Evolutionary conservation across 2,888 invertebrate species (phyloP), one percentile per base, ranked within the genome.

Genomic region (Meganola albula): DNA sequence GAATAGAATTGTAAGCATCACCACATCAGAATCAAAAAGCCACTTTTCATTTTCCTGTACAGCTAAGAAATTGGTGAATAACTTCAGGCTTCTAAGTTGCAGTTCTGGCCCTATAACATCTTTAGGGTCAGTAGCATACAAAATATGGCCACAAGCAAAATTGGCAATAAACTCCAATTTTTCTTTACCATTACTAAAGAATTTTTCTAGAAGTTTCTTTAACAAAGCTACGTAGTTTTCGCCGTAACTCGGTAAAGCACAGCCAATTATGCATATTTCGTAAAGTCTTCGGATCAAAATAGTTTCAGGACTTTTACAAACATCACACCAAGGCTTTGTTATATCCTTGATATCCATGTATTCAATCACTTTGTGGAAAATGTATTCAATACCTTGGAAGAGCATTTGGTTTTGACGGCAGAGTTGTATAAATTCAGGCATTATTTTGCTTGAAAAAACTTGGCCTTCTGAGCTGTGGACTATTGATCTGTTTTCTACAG

Each of bases 131-230:
- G 58, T 47, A 1, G 82, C 79, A 40, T 75, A 83, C 12, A 85
- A 46, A 44, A 83, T 76, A 49, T 87, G 80, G 0, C 79, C 79
- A 24, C 87, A 75, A 24, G 87, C 87, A 47, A 90, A 84, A 53
- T 90, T 90, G 0, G 88, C 80, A 0, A 91, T 63, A 31, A 90
- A 89, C 11, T 88, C 80, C 3, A 89, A 70, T 54, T 88, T 89
- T 2, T 85, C 73, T 31, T 70, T 72, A 0, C 79, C 26, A 24
- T 58, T 68, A 2, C 63, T 63, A 46, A 87, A 88, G 23, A 86
- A 73, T 31, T 71, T 71, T 13, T 79, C 63, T 0, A 90, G 56
- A 12, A 89, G 71, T 29, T 74, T 71, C 44, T 87, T 78, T 1
- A 88, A 59, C 3, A 84, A 48, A 22, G 62, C 66, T 1, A 72